These are phyloP conservation scores for Siniperca knerii DNA, from an alignment of 2,113 vertebrate genomes.

Conservation along the genomic window DNA sequence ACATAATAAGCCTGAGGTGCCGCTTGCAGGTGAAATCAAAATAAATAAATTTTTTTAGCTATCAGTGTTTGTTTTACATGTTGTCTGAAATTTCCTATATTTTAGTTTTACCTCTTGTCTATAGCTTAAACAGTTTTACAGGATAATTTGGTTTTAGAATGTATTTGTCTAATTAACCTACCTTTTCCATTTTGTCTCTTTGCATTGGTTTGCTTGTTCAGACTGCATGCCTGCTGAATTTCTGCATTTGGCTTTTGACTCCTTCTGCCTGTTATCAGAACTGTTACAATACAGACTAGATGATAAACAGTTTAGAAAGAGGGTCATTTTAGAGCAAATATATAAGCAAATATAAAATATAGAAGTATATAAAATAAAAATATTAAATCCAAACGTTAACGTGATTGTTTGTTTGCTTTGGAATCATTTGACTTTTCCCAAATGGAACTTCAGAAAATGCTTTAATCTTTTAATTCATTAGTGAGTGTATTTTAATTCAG, in stretches of 20 bases:
- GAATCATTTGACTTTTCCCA: not conserved
- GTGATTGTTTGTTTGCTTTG: not conserved
- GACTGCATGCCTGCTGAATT: not conserved
- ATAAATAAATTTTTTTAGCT: not conserved
- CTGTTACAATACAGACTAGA: not conserved
- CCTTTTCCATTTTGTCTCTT: not conserved
- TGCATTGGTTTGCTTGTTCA: not conserved
- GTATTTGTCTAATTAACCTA: not conserved
- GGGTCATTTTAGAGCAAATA: not conserved
- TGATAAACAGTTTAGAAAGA: not conserved
- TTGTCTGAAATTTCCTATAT: not conserved
- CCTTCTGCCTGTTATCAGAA: not conserved
- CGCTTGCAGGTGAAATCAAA: not conserved
- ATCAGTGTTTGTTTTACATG: not conserved
- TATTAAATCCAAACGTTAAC: not conserved
- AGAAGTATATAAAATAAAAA: not conserved
- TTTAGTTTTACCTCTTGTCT: not conserved
- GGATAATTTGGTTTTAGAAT: not conserved
- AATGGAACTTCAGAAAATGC: not conserved
- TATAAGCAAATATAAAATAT: not conserved
- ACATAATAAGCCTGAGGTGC: not conserved
- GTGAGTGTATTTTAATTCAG: not conserved
- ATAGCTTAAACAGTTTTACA: not conserved
- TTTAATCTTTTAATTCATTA: not conserved
- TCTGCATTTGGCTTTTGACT: not conserved